Evolutionary conservation across 2,797 vertebrate genomes (phyloP), one percentile per base, ranked within the genome.

Genomic region (Menidia menidia): DNA sequence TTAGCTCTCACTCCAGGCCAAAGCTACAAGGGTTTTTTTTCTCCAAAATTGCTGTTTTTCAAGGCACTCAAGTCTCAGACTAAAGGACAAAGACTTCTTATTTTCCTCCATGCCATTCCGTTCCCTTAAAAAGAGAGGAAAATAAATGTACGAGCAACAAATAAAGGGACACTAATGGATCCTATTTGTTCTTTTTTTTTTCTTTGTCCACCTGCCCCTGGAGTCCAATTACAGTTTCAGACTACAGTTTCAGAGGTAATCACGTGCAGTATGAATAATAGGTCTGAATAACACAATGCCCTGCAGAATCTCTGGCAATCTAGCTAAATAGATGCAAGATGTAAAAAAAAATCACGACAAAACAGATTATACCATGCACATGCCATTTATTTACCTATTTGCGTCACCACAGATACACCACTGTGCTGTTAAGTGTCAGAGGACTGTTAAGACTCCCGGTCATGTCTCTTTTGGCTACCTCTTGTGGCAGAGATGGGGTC

Each of bases 181-280:
- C 62, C 43, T 43, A 53, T 63, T 82, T 82, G 57, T 84, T 67
- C 81, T 66, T 73, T 75, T 78, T 80, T 71, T 61, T 51, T 19
- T 54, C 48, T 50, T 33, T 19, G 18, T 63, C 69, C 65, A 25
- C 52, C 2, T 67, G 67, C 77, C 89, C 81, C 89, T 30, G 83
- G 90, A 87, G 91, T 55, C 88, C 85, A 92, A 91, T 92, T 90
- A 63, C 70, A 88, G 89, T 92, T 92, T 41, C 64, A 71, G 66
- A 80, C 78, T 77, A 63, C 70, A 88, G 89, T 92, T 92, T 41
- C 64, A 71, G 66, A 80, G 77, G 76, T 54, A 65, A 78, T 88
- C 82, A 72, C 75, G 58, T 62, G 71, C 65, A 77, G 60, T 25
- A 25, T 25, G 25, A 25, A 25, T 68, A 83, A 83, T 84, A 53